Conservation (phyloP, 2,797 vertebrate species). For the Bryconaethiops microstoma region DNA sequence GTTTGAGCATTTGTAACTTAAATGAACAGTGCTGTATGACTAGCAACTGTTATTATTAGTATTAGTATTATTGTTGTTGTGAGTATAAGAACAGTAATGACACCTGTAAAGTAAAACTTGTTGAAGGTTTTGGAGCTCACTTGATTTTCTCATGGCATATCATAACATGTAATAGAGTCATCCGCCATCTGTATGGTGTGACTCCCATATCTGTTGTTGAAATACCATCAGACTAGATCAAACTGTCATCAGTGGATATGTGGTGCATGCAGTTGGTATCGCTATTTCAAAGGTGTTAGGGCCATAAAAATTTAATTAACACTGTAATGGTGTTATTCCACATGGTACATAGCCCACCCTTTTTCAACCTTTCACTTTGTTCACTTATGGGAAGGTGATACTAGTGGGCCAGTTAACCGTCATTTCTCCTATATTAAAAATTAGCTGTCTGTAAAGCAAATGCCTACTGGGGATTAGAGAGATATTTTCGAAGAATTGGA, state of each 20-base stretch:
- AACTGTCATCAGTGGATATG: slow-evolving; percentile 48
- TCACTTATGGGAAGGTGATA: slow-evolving; percentile 22
- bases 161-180: slow-evolving; percentile 18
- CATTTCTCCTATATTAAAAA: slow-evolving; percentile 1
- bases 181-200: not conserved
- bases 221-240: slow-evolving; percentile 32
- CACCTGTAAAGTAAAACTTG: slow-evolving; percentile 6
- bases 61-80: not conserved
- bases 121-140: not conserved
- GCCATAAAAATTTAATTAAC: slow-evolving; percentile 32
- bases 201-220: slow-evolving; percentile 40
- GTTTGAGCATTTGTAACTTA: too few species aligned
- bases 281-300: slow-evolving; percentile 18
- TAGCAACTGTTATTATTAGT: not conserved
- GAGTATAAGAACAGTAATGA: not conserved
- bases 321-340: slow-evolving; percentile 29
- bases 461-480: not conserved
- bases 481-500: not conserved
- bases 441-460: slow-evolving; percentile 20
- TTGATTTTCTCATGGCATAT: not conserved
- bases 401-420: not conserved
- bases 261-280: slow-evolving; percentile 29
- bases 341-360: not conserved
- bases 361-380: slow-evolving; percentile 9
- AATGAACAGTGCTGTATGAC: too few species aligned